Percentiles rank a stretch among this genome's conserved stretches.
These are phyloP conservation scores for Asobara japonica DNA, from an alignment of 1,140 invertebrate genomes.

Conservation along the genomic window DNA sequence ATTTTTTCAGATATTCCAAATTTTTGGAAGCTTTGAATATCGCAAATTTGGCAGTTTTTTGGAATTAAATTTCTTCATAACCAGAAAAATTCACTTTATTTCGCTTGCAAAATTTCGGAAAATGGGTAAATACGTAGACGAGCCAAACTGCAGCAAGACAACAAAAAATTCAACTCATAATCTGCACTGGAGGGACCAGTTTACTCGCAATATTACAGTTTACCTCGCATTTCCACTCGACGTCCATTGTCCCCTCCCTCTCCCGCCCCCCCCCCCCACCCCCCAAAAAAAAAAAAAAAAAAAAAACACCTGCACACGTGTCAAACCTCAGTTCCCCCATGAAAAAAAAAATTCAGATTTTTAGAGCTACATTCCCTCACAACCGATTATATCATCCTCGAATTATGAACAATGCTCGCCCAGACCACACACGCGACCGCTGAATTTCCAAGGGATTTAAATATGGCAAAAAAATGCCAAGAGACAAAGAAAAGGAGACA, in stretches of 20 bases:
- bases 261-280: background rate
- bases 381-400: background rate
- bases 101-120: too few relatives aligned
- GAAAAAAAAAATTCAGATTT: background rate
- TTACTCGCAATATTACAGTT: background rate
- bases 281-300: too few relatives aligned
- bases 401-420: background rate
- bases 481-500: conserved; percentile 43
- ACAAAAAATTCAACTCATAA: too few relatives aligned
- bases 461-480: background rate
- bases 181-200: background rate
- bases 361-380: background rate
- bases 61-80: too few relatives aligned
- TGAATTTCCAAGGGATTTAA: background rate
- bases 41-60: too few relatives aligned
- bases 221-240: background rate
- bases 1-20: too few relatives aligned
- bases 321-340: background rate
- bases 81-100: too few relatives aligned
- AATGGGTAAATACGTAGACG: too few relatives aligned
- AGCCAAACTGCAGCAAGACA: too few relatives aligned
- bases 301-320: background rate
- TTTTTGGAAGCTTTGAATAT: too few relatives aligned
- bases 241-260: background rate
- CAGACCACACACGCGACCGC: background rate